Evolutionary conservation across 1,140 invertebrate genomes (phyloP), one percentile per base, ranked within the genome.

Genomic region (Aphelenchoides besseyi): DNA sequence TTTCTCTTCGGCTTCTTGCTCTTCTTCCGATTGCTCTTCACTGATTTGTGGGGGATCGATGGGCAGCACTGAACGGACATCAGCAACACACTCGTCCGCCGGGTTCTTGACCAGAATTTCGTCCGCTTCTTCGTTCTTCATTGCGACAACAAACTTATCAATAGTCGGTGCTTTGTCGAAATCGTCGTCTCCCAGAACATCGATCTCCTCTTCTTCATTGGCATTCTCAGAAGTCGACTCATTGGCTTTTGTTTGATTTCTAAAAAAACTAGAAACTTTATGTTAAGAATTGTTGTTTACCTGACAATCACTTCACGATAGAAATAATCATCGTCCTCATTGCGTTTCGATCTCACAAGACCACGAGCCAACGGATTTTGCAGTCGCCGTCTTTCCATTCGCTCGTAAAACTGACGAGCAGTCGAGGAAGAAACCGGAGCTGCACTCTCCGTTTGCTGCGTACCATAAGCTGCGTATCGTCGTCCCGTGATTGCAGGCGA

Each of bases 271-370:
- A 1, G 29, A 28, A 18, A 2, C 33, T 26, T 72, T 32, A 8
- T 48, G 2, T n/a, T 53, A 74, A 73, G 26, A 55, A 18, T 2
- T 3, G 48, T 23, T 18, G 32, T 30, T 53, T 71, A 73, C 71
- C 55, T 53, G 55, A 73, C 48, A 30, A 73, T 33, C 41, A 73
- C 35, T 37, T 73, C 71, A 18, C 71, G 23, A 26, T 73, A 73
- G 52, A 73, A 73, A 32, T 73, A 73, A 36, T 73, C 71, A 29
- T 0, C 12, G 18, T 30, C n/a, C 12, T 57, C 28, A 26, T 71
- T 29, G 9, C 26, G 28, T 2, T 1, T 3, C 33, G 36, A 33
- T 35, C 30, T 33, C 8, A 52, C 36, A 23, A 67, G 12, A 9
- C 66, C 54, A 52, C 12, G 5, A 9, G 71, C 72, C 23, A 73